These are phyloP conservation scores for Apostichopus californicus DNA, from an alignment of 35 echinoderm and acorn worm genomes.

Conservation along the genomic window DNA sequence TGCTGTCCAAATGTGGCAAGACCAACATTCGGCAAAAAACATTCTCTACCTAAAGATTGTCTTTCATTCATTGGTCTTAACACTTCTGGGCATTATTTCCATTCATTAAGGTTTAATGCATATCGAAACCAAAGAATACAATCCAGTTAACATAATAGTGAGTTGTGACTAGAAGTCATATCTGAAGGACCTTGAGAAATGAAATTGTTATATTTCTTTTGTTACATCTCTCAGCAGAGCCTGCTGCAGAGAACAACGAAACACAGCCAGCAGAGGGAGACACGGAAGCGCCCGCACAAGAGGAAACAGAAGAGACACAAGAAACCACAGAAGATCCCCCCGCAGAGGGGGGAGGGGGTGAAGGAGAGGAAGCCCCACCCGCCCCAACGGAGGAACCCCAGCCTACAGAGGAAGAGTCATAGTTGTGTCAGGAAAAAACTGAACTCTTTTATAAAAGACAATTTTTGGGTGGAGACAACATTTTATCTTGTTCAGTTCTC, in stretches of 20 bases:
- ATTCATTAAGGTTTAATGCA: too few relatives aligned
- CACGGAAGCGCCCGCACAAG: constrained; percentile 52
- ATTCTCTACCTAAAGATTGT: too few relatives aligned
- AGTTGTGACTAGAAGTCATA: too few relatives aligned
- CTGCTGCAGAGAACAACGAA: constrained; percentile 47
- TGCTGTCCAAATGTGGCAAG: too few relatives aligned
- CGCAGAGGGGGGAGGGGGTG: constrained; percentile 17
- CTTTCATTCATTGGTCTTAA: too few relatives aligned
- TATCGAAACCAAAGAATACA: too few relatives aligned
- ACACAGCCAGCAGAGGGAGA: constrained; percentile 65
- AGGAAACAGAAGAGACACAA: constrained; percentile 70
- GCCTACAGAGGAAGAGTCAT: background rate
- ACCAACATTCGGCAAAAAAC: too few relatives aligned
- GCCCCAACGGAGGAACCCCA: constrained; percentile 16
- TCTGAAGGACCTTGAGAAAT: too few relatives aligned
- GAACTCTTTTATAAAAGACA: background rate
- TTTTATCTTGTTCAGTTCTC: background rate
- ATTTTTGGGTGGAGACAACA: background rate
- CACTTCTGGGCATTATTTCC: too few relatives aligned
- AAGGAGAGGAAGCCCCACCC: background rate
- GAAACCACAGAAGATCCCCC: constrained; percentile 48
- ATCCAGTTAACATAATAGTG: too few relatives aligned
- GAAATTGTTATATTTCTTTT: too few relatives aligned
- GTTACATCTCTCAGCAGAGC: background rate
- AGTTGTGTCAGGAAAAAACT: background rate